phyloP scores from a whole-genome alignment of 1,140 invertebrate genomes.

The Belonocnema kinseyi region DNA sequence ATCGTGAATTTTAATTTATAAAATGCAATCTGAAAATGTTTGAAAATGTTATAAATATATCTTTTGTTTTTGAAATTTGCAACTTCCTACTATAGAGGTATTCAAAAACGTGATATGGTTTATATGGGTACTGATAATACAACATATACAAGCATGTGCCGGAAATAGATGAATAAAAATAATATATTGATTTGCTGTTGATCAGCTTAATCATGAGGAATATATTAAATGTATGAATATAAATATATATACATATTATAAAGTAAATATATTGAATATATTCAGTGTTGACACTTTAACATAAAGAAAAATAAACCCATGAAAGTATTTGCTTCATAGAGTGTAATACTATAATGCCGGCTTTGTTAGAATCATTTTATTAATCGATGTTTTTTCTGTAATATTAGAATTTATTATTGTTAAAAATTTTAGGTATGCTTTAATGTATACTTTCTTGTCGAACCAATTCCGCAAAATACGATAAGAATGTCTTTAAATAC shows the following conservation, averaged over 20 bases:
- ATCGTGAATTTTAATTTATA: no score
- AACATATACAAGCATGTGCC: not conserved
- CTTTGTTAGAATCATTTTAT: slow-evolving; percentile 39
- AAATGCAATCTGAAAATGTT: no score
- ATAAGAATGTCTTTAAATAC: slow-evolving; percentile 7
- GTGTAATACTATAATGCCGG: slow-evolving; percentile 50
- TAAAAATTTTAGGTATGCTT: slow-evolving; percentile 29
- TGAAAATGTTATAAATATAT: no score
- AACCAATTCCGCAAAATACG: not conserved
- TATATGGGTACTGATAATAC: no score
- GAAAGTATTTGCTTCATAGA: slow-evolving; percentile 73
- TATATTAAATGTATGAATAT: slow-evolving; percentile 47
- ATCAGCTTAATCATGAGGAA: slow-evolving; percentile 48
- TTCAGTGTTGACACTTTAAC: slow-evolving; percentile 66
- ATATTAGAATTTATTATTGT: slow-evolving; percentile 12
- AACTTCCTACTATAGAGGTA: no score
- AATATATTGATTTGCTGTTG: slow-evolving; percentile 64
- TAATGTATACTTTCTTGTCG: not conserved
- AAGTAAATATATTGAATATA: slow-evolving; percentile 55
- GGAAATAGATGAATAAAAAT: slow-evolving; percentile 51
- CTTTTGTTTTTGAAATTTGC: no score
- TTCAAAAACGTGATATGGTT: no score
- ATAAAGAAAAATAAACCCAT: slow-evolving; percentile 72
- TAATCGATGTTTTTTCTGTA: slow-evolving; percentile 29
- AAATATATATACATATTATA: slow-evolving; percentile 59